Base-by-base conservation (phyloP, 2,888 invertebrate species). In the Hedya salicella region DNA sequence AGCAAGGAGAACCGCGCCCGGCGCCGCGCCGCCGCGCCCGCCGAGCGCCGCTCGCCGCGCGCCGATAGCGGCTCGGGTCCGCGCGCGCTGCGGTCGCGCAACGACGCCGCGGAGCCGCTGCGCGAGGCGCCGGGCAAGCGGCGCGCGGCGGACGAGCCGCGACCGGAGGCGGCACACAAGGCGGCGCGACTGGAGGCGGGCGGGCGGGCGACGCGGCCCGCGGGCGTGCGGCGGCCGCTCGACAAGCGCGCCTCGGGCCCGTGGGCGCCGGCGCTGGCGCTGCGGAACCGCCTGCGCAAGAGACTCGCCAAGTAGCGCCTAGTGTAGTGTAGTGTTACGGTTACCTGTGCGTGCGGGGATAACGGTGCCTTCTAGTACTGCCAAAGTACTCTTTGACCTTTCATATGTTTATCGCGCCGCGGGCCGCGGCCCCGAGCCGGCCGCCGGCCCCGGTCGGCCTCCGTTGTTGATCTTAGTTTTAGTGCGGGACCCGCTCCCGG, bases 181-280 rank as follows among this genome's bases (percentile, higher is more conserved):
- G 65, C 70, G 73, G 60, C 68, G 71, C 78, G 75, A 68, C 70
- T 70, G 64, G 70, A 52, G 52, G 39, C 67, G 49, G 49, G 72
- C 68, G 78, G 78, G 53, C 77, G 76, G 52, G 68, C 73, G 70
- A 19, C 75, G 71, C 46, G 71, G 74, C 61, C 79, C 17, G 25
- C 79, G 75, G 78, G 81, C 11, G 74, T 76, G 60, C 78, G 78
- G 62, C 82, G 81, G 0, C 77, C 81, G 39, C 77, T 83, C 2
- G 79, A 79, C 69, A 82, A 82, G 79, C 86, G 87, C 65, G 78
- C 82, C 50, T 77, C 83, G 71, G 86, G 86, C 42, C 88, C 88
- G 48, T 90, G 91, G 88, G 86, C 88, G 75, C 89, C 86, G 56
- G 85, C 89, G 75, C 79, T 88, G 69, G 86, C 90, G 77, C 83